Evolutionary conservation across 2,888 invertebrate genomes (phyloP).

Genomic region (Chirona hameri): DNA sequence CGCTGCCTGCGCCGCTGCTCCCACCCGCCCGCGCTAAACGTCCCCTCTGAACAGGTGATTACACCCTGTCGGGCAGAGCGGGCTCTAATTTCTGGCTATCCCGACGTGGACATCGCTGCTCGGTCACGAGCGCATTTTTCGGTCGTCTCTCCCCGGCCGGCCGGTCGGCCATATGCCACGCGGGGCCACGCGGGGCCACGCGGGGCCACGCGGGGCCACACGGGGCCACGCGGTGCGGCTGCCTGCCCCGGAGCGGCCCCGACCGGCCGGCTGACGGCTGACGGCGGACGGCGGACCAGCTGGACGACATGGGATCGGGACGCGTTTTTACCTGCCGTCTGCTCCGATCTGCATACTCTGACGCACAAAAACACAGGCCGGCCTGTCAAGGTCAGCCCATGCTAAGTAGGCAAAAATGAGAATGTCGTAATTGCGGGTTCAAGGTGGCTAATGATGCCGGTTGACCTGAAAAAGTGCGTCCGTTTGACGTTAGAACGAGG

Average conservation of each 20-base stretch:
- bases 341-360: not conserved
- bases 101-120: not conserved
- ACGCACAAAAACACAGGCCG: not conserved
- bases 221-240: too few species aligned
- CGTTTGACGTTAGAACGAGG: not conserved
- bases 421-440: not conserved
- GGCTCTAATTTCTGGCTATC: conserved; percentile 1
- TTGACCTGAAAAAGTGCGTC: not conserved
- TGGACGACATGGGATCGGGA: too few species aligned
- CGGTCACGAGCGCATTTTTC: not conserved
- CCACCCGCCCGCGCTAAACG: too few species aligned
- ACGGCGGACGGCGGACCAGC: too few species aligned
- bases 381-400: not conserved
- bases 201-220: not conserved
- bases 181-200: too few species aligned
- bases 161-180: not conserved
- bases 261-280: too few species aligned
- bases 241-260: too few species aligned
- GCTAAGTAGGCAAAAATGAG: not conserved
- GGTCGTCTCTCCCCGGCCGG: not conserved
- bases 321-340: not conserved
- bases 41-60: not conserved
- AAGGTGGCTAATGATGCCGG: not conserved
- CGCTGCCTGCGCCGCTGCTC: too few species aligned
- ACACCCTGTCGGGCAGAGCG: not conserved